Percentiles rank a stretch among this genome's conserved stretches.
Conservation (phyloP, 2,797 vertebrate genomes). For the Nothura maculosa region DNA sequence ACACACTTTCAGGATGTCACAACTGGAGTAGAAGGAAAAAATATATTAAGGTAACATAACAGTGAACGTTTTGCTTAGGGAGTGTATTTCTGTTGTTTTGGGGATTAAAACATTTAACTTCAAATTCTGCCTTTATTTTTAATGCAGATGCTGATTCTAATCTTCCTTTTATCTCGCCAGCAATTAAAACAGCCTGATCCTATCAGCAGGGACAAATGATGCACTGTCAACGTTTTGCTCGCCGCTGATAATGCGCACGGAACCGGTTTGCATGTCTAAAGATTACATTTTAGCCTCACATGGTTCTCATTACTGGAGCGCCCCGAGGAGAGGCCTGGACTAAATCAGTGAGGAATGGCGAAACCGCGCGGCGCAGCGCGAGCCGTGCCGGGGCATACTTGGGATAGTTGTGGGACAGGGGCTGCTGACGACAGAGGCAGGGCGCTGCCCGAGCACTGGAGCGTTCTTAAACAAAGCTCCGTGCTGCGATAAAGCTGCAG, state of each 20-base stretch:
- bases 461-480: background rate
- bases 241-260: slow-evolving; percentile 71
- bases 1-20: background rate
- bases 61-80: background rate
- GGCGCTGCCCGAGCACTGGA: slow-evolving; percentile 69
- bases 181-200: slow-evolving; percentile 70
- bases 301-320: slow-evolving; percentile 82
- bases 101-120: slow-evolving; percentile 7
- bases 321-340: slow-evolving; percentile 79
- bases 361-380: slow-evolving; percentile 84
- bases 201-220: slow-evolving; percentile 76
- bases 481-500: slow-evolving; percentile 31
- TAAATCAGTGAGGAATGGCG: slow-evolving; percentile 83
- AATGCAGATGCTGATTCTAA: background rate
- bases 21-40: background rate
- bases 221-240: slow-evolving; percentile 64
- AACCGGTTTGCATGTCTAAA: slow-evolving; percentile 74
- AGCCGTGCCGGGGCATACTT: slow-evolving; percentile 79
- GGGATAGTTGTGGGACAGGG: slow-evolving; percentile 83
- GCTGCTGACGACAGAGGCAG: slow-evolving; percentile 80
- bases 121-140: slow-evolving; percentile 6
- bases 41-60: slow-evolving; percentile 11
- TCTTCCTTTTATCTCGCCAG: slow-evolving; percentile 16
- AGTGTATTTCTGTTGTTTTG: background rate
- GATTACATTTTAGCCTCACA: slow-evolving; percentile 77